Evolutionary conservation across 2,113 vertebrate species (phyloP), one percentile per base, ranked within the genome.

Genomic region (Amblyornis subalaris): DNA sequence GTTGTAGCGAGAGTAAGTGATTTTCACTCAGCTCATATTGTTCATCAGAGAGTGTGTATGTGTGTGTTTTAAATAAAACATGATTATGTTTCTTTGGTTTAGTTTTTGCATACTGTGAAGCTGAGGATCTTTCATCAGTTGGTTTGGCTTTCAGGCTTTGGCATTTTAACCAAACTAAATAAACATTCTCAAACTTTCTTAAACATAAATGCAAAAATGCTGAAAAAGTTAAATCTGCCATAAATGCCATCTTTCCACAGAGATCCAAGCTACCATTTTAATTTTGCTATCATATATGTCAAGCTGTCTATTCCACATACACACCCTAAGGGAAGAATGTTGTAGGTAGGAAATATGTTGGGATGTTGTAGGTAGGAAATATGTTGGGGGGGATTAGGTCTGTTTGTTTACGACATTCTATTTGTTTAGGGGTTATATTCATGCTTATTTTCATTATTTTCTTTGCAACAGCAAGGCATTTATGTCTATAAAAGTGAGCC

Each of bases 1-100:
- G 80, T 53, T 88, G 69, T 53, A 86, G 83, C 7, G 5, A 81
- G 64, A 94, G 36, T 48, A 64, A 79, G 23, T 57, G 67, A 79
- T 84, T 93, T 86, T 62, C 69, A 64, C 75, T 90, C 51, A 64
- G 72, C 29, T 73, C 77, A n/a, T 58, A 36, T 86, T 93, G 84
- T 92, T 83, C 85, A 67, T 66, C 72, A 70, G 70, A 44, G 60
- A 61, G 58, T 12, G 33, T 79, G n/a, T 23, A 45, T 85, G 40
- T 62, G 24, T 81, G 51, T 72, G 69, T 74, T 88, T 95, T 95
- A 81, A 93, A 96, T 94, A 86, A 92, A 96, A 93, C 76, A 94
- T 75, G 69, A 92, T 74, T 78, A 38, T 24, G 14, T 81, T 94
- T 84, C 75, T 65, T 85, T 57, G 33, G 64, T 8, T 79, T 80